These are phyloP conservation scores for Halictus ligatus DNA, from an alignment of 2,888 invertebrate genomes.

Conservation along the genomic window DNA sequence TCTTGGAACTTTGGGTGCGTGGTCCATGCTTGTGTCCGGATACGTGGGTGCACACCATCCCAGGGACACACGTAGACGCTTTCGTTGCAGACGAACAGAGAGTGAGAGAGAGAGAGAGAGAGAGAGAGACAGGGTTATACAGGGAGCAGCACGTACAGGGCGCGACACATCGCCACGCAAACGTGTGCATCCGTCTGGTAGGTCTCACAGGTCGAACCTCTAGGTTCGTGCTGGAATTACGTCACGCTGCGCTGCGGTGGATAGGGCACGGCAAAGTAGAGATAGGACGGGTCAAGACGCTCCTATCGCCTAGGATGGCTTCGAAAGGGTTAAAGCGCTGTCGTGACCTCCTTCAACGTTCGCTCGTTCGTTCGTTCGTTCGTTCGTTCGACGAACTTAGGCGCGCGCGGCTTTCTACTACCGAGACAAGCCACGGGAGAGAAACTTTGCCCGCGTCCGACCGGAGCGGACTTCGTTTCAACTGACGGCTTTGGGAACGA, in stretches of 20 bases:
- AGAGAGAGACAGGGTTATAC: not conserved
- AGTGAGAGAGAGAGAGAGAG: not conserved
- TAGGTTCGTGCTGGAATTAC: conserved; percentile 75
- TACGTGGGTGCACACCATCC: conserved; percentile 52
- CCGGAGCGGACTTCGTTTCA: conserved; percentile 38
- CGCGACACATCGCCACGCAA: conserved; percentile 21
- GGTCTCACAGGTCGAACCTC: conserved; percentile 70
- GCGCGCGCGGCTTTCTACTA: conserved; percentile 32
- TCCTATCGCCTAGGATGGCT: conserved; percentile 74
- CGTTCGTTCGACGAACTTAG: conserved; percentile 58
- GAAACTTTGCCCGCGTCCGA: conserved; percentile 54
- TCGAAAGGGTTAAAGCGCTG: conserved; percentile 76
- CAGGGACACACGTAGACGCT: conserved; percentile 30
- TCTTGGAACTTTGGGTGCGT: conserved; percentile 61
- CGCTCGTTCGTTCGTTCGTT: conserved; percentile 40
- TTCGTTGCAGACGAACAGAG: not conserved
- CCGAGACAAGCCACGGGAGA: conserved; percentile 25
- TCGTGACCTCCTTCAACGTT: conserved; percentile 70
- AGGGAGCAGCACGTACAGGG: conserved; percentile 3
- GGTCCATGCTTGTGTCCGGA: conserved; percentile 54
- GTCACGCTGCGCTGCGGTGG: conserved; percentile 74
- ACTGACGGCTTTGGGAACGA: conserved; percentile 37
- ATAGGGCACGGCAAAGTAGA: conserved; percentile 73
- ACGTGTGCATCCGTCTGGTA: conserved; percentile 59
- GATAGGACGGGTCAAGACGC: conserved; percentile 79